Evolutionary conservation across 2,113 vertebrate species (phyloP), one percentile per base, ranked within the genome.

Genomic region (Halcyon senegalensis): DNA sequence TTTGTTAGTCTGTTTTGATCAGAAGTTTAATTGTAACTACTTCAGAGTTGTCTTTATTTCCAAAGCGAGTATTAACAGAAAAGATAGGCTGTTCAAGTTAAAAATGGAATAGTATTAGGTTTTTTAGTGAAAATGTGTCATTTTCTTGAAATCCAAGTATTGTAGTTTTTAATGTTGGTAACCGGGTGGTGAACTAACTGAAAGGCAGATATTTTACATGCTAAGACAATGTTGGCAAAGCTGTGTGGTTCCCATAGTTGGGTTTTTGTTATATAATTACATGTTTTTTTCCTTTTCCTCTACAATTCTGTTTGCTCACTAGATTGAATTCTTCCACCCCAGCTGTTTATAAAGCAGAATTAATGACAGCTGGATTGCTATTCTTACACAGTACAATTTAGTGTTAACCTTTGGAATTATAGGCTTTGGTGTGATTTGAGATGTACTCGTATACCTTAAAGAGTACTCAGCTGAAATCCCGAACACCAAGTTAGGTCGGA

Each of bases 191-290:
- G 48, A 89, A 27, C 67, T 53, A 66, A 66, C 25, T 84, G 83
- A 89, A 93, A 91, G 51, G 50, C 78, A 76, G 93, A 80, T 88
- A 66, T 28, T 93, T 77, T 35, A 94, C 43, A 92, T 90, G 67
- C 41, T 86, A 78, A 94, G 64, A 87, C 82, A 93, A 88, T 95
- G 79, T 86, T 96, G 90, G 94, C 90, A 96, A 96, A 95, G 92
- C 83, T 90, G 24, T 87, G 48, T 79, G 11, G 11, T 84, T 84
- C 90, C 28, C 56, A 24, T 92, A 74, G 92, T 96, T 94, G 10
- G 46, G 88, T 95, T 66, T 90, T 86, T 96, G 68, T 93, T 95
- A 23, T 89, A 48, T 96, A 95, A 96, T 96, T 95, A 56, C 48
- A 87, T 89, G 60, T 1, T 86, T 88, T 87, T 96, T 86, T 59